A percentile compares a stretch with the other conserved stretches of the same genome.
phyloP scores from a whole-genome alignment of 2,797 vertebrate genomes.

The Syndactyla subalaris region DNA sequence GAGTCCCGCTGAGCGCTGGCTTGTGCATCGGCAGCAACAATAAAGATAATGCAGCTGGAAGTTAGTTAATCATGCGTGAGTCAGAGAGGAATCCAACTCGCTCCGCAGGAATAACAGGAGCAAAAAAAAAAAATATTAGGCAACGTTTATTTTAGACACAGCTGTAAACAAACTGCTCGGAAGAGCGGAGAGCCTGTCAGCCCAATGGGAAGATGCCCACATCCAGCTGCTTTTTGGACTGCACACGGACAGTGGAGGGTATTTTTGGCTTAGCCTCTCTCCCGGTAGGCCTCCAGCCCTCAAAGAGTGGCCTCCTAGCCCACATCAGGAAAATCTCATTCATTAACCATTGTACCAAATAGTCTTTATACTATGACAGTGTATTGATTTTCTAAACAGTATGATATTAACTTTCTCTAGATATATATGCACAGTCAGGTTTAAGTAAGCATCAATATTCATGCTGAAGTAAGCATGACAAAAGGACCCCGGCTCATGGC shows the following conservation, averaged over 20 bases:
- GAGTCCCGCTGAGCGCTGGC: slow-evolving; percentile 37
- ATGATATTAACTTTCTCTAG: background rate
- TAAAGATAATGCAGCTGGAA: slow-evolving; percentile 57
- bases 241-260: background rate
- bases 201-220: accelerated
- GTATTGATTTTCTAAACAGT: background rate
- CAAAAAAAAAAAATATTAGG: background rate
- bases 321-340: background rate
- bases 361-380: background rate
- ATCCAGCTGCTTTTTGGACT: background rate
- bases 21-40: slow-evolving; percentile 14
- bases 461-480: background rate
- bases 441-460: background rate
- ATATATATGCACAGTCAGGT: too few relatives aligned
- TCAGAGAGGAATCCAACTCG: slow-evolving; percentile 47
- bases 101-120: slow-evolving; percentile 57
- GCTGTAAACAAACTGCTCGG: slow-evolving; percentile 21
- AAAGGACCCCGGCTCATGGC: background rate
- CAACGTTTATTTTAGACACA: slow-evolving; percentile 35
- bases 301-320: background rate
- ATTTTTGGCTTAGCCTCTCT: background rate
- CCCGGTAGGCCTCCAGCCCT: background rate
- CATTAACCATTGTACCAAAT: background rate
- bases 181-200: background rate
- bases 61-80: slow-evolving; percentile 59